Base-by-base conservation (phyloP, 2,888 invertebrate species). In the Drosophila monieri region DNA sequence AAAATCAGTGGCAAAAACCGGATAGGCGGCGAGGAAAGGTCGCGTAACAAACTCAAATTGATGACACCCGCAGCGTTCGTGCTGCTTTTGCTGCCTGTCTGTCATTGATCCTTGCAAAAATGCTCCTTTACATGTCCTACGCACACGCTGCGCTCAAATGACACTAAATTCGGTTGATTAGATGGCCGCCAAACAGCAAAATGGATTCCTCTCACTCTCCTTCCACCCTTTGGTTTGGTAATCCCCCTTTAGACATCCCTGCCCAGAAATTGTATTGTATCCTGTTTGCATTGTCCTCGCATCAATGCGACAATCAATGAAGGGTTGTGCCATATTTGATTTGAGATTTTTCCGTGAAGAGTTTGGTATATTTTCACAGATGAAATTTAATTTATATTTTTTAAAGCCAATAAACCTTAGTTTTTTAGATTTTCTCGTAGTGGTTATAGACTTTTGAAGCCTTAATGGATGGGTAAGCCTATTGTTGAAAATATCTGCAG, bases 91-190 rank as follows among this genome's bases (percentile, higher is more conserved):
- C 58, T 39, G 57, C 32, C 68, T 74, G 72, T 57, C 74, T 84
- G 85, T 76, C 76, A 86, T 66, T 70, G 87, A 81, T 81, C 86
- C 87, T 84, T 70, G 60, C 84, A 77, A 80, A 69, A 80, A 62
- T 47, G 49, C 72, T 66, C 35, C 56, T 57, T 76, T 70, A 66
- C 76, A 80, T 78, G 85, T 61, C 71, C 68, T 78, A 75, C 85
- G 79, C 81, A 57, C 57, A 54, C 59, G 67, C 59, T 55, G 69
- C 55, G 54, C 73, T 74, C 70, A 70, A 83, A 85, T 83, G 83
- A 76, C 80, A 84, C 80, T 76, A 85, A 88, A 85, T 83, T 85
- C 73, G 59, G 80, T 88, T 85, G 86, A 88, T 85, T 88, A 88
- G 87, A 83, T 85, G 81, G 73, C 78, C 57, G 44, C 66, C 59